Evolutionary conservation across 2,113 vertebrate species (phyloP), one percentile per base, ranked within the genome.

Genomic region (Pelodiscus sinensis): DNA sequence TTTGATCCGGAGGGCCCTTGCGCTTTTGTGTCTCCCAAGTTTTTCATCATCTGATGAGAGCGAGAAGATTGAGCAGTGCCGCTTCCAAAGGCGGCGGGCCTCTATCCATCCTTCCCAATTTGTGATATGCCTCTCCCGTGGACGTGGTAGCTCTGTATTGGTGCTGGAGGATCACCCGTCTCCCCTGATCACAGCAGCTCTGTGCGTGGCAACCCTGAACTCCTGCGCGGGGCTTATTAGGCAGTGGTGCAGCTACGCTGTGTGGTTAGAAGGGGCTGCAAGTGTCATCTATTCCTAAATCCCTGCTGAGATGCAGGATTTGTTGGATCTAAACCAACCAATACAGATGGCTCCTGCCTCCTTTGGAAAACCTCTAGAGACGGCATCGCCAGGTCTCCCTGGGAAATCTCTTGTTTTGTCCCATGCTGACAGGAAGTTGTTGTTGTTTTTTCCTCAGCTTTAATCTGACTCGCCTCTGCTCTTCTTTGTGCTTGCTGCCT

Each of bases 61-160:
- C 83, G 75, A 27, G 62, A 93, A 65, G 82, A 4, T 57, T 1
- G 11, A 87, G 85, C 93, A 92, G 90, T 62, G 85, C 86, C 79
- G 83, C 91, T 95, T 95, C 95, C 91, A 94, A 92, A 82, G 85
- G 86, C 87, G 6, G 16, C 15, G 27, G 80, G 27, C 58, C 71
- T 11, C 14, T 1, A 3, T 24, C 0, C 81, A 62, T 85, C 58
- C 38, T 80, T 9, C 54, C 31, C 16, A 15, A 8, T 92, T 86
- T 78, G 62, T 0, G 15, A 38, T 44, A 44, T 44, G 44, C 44
- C 44, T 44, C 44, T 44, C 38, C 38, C 38, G 38, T 44, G 38
- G 38, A 44, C 38, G 5, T 44, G 38, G 38, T 5, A 44, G 38
- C 38, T 44, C 38, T 5, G 38, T 44, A 44, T 5, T 44, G 38